Evolutionary conservation across 1,140 invertebrate species (phyloP), one percentile per base, ranked within the genome.

Genomic region (Saccostrea cuccullata): DNA sequence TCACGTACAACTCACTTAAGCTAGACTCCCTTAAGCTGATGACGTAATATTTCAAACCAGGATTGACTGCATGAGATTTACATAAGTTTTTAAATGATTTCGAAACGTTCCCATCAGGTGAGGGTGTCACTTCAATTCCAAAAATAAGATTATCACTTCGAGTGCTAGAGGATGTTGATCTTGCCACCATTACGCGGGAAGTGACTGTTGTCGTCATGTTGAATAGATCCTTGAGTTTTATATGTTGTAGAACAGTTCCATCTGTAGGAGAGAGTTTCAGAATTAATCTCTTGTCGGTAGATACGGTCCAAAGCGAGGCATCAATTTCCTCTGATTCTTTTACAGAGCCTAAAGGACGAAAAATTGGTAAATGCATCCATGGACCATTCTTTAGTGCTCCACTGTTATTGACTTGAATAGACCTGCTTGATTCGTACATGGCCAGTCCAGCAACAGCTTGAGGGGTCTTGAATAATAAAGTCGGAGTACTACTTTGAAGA

Each of bases 51-150:
- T 36, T 40, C 15, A 77, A 77, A 77, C 26, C 4, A 26, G 70
- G 70, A 36, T 77, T 77, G 3, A 36, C 30, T 15, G 30, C 23
- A 30, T 36, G 70, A 77, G 11, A 30, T 2, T 11, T 26, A 26
- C 70, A 77, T 11, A 77, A 6, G 9, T 77, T 15, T 77, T 12
- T 77, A 15, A 77, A 77, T 36, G 70, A 12, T 36, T 77, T 30
- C 0, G 70, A 77, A 11, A 77, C 70, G 13, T 12, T 1, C 13
- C 58, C 58, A 77, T 15, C 26, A 36, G 5, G 11, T 30, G 70
- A 30, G 12, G 70, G 70, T 36, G 70, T 30, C 13, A 77, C 70
- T 26, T 77, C 70, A 15, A 77, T 77, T 77, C 70, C 70, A 77
- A 77, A 30, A 77, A 77, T 77, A 77, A 77, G 70, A 36, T 30